These are phyloP conservation scores for Euzetes globulus DNA, from an alignment of 2,888 invertebrate genomes.

Conservation along the genomic window DNA sequence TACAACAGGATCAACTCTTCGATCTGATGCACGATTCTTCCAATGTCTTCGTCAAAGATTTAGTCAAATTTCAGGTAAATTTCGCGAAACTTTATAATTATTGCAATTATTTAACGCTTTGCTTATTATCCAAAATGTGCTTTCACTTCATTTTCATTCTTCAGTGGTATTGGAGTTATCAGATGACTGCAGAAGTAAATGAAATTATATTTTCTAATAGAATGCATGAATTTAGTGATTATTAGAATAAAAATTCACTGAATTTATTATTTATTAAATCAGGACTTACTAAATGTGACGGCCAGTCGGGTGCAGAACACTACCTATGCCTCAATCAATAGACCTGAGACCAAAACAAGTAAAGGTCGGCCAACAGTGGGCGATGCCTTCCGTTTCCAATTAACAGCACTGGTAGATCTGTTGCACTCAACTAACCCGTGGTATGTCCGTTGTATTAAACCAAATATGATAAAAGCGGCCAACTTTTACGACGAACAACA, in stretches of 20 bases:
- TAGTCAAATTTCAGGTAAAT: slow-evolving; percentile 51
- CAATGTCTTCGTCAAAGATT: slow-evolving; percentile 71
- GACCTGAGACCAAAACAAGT: slow-evolving; percentile 57
- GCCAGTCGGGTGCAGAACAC: slow-evolving; percentile 48
- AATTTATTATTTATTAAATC: slow-evolving; percentile 35
- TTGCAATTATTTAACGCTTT: background rate
- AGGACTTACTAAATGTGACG: slow-evolving; percentile 53
- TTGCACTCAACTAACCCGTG: slow-evolving; percentile 81
- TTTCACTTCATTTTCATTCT: background rate
- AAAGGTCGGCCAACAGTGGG: slow-evolving; percentile 83
- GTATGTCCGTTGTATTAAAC: slow-evolving; percentile 89
- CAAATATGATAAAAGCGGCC: slow-evolving; percentile 72
- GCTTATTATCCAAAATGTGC: background rate
- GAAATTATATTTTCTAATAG: background rate
- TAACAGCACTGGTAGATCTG: slow-evolving; percentile 80
- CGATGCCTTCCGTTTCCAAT: slow-evolving; percentile 76
- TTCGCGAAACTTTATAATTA: background rate
- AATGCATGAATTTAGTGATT: background rate
- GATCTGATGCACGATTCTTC: slow-evolving; percentile 76
- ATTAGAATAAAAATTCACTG: background rate
- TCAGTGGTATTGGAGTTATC: slow-evolving; percentile 31
- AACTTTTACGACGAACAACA: slow-evolving; percentile 69
- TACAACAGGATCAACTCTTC: slow-evolving; percentile 85
- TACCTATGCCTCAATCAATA: slow-evolving; percentile 9
- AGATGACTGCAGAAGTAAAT: slow-evolving; percentile 31